Evolutionary conservation across 2,797 vertebrate species (phyloP), one percentile per base, ranked within the genome.

Genomic region (Cossypha niveicapilla): DNA sequence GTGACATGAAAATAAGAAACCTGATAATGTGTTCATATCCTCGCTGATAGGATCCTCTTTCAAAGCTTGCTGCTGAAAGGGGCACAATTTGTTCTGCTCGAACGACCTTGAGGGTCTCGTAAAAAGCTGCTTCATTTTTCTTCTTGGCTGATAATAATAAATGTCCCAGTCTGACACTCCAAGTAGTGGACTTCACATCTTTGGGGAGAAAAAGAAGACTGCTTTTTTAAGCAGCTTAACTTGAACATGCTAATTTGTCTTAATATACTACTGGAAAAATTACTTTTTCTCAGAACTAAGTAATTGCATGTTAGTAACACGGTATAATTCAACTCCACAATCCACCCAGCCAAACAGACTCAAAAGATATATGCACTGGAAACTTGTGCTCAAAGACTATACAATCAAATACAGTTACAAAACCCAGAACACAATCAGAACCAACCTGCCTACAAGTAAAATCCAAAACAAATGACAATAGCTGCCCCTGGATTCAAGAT

Each of bases 11-110:
- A 96, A 73, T 35, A n/a, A 81, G 84, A 75, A 96, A 99, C 99
- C 99, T 99, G 95, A 99, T 98, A 68, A 99, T 99, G 93, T 99
- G 99, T 87, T 99, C 99, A 8, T 99, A 99, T 97, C 99, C 99
- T 97, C 99, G 98, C 96, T 99, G 99, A 96, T 99, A 99, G 86
- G 99, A 99, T 60, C 99, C 99, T 96, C 99, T 99, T 97, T 99
- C 99, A 77, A 99, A 99, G 96, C 99, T 99, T 88, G 99, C 99
- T 44, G 99, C 99, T 84, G 99, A 99, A 92, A 99, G 98, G 34
- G 99, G 99, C 51, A 99, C 98, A 54, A 99, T 99, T 97, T 99
- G 99, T 70, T 99, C 99, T 77, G 98, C 98, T 96, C 99, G 98
- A 79, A 98, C 98, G 75, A 99, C 83, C 97, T 99, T 99, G 96